These are phyloP conservation scores for Podabrus alpinus DNA, from an alignment of 2,888 invertebrate genomes.

Conservation along the genomic window DNA sequence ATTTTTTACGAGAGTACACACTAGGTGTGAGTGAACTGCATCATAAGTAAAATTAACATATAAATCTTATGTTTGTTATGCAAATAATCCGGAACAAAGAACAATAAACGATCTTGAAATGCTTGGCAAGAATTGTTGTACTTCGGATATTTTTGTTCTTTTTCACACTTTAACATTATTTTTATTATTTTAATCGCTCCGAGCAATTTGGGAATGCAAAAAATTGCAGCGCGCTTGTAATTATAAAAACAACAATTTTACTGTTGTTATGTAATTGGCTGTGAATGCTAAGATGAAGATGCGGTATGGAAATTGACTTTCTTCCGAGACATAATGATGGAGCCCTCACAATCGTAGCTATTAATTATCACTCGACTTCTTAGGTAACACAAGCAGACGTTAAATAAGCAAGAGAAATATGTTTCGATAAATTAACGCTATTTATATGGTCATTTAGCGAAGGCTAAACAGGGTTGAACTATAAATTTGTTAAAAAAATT, in stretches of 20 bases:
- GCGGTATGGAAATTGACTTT: conserved; percentile 17
- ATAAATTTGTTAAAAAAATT: background rate
- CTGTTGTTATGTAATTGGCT: background rate
- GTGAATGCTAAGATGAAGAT: background rate
- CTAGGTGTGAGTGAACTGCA: background rate
- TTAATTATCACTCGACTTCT: conserved; percentile 34
- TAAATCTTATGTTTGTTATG: background rate
- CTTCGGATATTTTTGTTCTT: background rate
- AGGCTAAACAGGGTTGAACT: background rate
- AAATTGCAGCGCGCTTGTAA: background rate
- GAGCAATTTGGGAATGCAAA: background rate
- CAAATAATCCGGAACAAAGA: background rate
- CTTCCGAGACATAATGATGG: conserved; percentile 31
- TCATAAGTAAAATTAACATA: background rate
- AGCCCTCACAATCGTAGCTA: conserved; percentile 25
- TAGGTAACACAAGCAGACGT: conserved; percentile 32
- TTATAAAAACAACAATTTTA: background rate
- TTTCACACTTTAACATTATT: background rate
- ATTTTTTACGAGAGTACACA: background rate
- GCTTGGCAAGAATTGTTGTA: background rate
- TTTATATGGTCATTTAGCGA: background rate
- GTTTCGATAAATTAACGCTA: background rate
- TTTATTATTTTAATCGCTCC: background rate
- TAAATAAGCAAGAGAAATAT: conserved; percentile 38
- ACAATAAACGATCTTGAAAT: background rate